Evolutionary conservation across 1,140 invertebrate genomes (phyloP), one percentile per base, ranked within the genome.

Genomic region (Sesamia nonagrioides): DNA sequence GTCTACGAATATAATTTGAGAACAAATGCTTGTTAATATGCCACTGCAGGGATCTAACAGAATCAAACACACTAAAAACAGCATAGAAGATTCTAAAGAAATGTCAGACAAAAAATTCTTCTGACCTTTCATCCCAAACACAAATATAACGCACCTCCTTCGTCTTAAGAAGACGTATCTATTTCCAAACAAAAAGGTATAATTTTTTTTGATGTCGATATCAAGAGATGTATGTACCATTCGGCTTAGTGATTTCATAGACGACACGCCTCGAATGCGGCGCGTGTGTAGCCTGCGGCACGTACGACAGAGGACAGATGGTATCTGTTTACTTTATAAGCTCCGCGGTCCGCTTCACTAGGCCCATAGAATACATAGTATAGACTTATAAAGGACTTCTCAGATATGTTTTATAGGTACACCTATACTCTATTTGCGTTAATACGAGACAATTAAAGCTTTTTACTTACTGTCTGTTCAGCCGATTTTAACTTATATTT

Each of bases 241-340:
- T 35, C 21, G 27, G 68, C 40, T 52, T 52, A 71, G 48, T 71
- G 48, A 71, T 71, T 71, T 9, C 27, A 52, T 13, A 52, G 68
- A 37, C n/a, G 45, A 33, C 68, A 52, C 68, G 68, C 45, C 52
- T 58, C 6, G 42, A 6, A 18, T 35, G 54, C 73, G 60, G 77
- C 81, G 77, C 58, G 73, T 66, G 50, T 37, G 15, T 40, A 69
- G 78, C 61, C 73, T n/a, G n/a, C 35, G 71, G 84, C 84, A 87
- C 85, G 84, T 89, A 86, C 79, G 54, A 69, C 56, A 72, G 83
- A 76, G 78, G 72, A 77, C 71, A 89, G 91, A 93, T 92, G 88
- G 81, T 91, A 93, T 92, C 91, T 89, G 87, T 88, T 87, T 90
- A 85, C 82, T 92, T 92, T 91, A 91, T 84, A 84, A 54, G 80